A percentile compares a stretch with the other conserved stretches of the same genome.
Evolutionary conservation across 2,113 vertebrate species (phyloP).

Genomic region (Piaya cayana): DNA sequence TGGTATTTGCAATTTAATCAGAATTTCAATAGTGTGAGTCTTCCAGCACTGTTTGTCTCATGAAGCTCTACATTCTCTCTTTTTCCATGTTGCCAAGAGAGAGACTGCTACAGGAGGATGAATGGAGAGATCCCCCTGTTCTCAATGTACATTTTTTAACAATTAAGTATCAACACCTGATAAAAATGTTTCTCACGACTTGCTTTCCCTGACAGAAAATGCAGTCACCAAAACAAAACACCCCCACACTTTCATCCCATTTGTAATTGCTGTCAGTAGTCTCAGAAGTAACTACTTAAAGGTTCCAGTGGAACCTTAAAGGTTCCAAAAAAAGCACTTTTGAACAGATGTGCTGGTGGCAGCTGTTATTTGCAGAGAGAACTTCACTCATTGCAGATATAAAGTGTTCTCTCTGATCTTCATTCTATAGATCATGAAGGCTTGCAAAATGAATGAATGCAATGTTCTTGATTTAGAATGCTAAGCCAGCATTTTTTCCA

Average conservation of each 20-base stretch:
- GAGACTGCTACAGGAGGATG: too few species aligned
- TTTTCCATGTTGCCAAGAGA: background rate
- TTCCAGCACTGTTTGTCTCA: background rate
- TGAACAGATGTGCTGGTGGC: background rate
- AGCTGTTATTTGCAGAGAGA: background rate
- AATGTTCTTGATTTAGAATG: background rate
- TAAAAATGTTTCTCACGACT: background rate
- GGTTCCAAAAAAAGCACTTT: background rate
- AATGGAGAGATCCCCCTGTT: background rate
- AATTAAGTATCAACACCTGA: background rate
- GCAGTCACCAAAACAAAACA: background rate
- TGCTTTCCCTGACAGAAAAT: background rate
- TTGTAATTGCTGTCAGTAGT: background rate
- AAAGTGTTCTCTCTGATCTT: background rate
- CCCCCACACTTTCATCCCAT: background rate
- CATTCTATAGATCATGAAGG: background rate
- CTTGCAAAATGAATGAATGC: background rate
- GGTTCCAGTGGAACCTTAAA: background rate
- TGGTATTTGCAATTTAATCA: background rate
- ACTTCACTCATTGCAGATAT: background rate
- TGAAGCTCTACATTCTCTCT: background rate
- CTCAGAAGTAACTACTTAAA: background rate
- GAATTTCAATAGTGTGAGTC: background rate
- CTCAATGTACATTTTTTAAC: background rate
- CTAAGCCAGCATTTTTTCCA: background rate